Evolutionary conservation across 2,113 vertebrate genomes (phyloP).

Genomic region (Toxostoma redivivum): DNA sequence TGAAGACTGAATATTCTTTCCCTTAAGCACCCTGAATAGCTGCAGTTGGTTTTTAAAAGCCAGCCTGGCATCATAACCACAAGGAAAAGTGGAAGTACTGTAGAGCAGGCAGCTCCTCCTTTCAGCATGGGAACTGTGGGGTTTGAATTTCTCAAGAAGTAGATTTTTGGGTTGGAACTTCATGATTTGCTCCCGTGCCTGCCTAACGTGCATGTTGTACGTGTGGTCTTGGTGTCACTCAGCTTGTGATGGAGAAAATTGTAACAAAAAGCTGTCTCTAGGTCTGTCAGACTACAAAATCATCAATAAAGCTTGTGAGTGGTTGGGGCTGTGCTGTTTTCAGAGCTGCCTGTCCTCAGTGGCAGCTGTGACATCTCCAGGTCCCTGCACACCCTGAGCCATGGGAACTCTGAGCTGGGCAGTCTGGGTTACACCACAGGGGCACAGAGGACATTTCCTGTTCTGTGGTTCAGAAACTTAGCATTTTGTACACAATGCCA

Average conservation of each 20-base stretch:
- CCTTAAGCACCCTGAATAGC: background rate
- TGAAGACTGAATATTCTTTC: background rate
- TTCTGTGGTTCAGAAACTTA: background rate
- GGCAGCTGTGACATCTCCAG: background rate
- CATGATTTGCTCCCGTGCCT: background rate
- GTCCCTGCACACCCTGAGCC: background rate
- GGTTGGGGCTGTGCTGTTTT: background rate
- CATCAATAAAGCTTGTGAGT: background rate
- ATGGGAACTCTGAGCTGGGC: slow-evolving; percentile 1
- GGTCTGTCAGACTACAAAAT: background rate
- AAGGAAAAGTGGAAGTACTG: background rate
- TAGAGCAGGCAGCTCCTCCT: background rate
- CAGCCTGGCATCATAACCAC: background rate
- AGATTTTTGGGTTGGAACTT: background rate
- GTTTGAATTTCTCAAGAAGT: background rate
- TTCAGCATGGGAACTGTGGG: background rate
- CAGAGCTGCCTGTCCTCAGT: background rate
- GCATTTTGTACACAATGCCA: background rate
- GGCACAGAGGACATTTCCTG: slow-evolving; percentile 22
- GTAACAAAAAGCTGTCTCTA: background rate
- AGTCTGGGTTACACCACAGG: slow-evolving; percentile 2
- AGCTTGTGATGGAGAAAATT: background rate
- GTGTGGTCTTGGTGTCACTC: accelerated
- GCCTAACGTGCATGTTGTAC: accelerated
- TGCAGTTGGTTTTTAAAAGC: background rate